Evolutionary conservation across 2,797 vertebrate genomes (phyloP), one percentile per base, ranked within the genome.

Genomic region (Sebastolobus alascanus): DNA sequence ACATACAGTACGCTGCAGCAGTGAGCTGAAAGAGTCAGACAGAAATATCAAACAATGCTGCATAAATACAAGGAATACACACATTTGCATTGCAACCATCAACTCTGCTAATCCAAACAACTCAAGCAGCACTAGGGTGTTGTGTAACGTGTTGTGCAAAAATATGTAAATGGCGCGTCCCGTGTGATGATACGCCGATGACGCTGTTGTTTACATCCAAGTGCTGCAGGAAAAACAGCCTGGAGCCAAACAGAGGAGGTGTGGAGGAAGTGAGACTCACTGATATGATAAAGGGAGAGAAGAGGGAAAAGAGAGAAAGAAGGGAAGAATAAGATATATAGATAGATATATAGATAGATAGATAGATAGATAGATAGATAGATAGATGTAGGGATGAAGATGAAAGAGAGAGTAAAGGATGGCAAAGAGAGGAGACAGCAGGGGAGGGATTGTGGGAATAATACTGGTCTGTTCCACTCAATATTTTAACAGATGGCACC

Each of bases 401-500:
- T 31, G 29, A 65, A 14, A 63, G 67, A 67, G 9, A 70, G 43
- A 72, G 22, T 46, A 11, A 27, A 56, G 55, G 38, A 76, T 77
- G 87, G 73, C 75, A 82, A n/a, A 77, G 55, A 81, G 71, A 83
- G 40, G 35, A 38, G 82, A 90, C 87, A 91, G 90, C 82, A 88
- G 89, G 90, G 59, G 58, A 89, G 82, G 84, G 86, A 91, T 86
- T 89, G 85, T 73, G 86, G 89, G 82, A 90, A 92, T 90, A 91
- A 92, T 84, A 75, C 82, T 84, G 79, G 84, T 86, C 87, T 89
- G 88, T 84, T 90, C 86, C 66, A 81, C 82, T 86, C 81, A 89
- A 64, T 88, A 68, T 91, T 88, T 86, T 61, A 91, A 90, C 92
- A 93, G 92, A 92, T 93, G 92, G 90, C 85, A 61, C 2, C 52